Evolutionary conservation across 2,797 vertebrate genomes (phyloP).

Genomic region (Taeniopygia guttata): DNA sequence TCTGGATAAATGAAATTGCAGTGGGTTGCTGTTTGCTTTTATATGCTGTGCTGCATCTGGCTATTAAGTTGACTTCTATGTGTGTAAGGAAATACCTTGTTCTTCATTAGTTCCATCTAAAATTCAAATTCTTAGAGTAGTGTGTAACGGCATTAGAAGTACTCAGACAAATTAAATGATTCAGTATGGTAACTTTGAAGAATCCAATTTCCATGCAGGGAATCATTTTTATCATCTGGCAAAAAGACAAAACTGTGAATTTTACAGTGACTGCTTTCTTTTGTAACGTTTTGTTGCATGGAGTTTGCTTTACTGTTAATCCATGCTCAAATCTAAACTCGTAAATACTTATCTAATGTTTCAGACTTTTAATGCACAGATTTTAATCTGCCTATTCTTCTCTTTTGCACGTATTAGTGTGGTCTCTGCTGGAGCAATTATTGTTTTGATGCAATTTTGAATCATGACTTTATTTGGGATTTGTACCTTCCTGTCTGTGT

Average conservation of each 20-base stretch:
- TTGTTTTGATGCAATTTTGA: background rate
- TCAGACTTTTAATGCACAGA: background rate
- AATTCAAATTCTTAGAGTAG: slow-evolving; percentile 45
- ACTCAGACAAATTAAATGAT: slow-evolving; percentile 68
- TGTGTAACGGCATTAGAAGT: slow-evolving; percentile 22
- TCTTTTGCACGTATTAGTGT: background rate
- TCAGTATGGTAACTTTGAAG: slow-evolving; percentile 38
- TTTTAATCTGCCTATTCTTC: background rate
- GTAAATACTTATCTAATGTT: slow-evolving; percentile 11
- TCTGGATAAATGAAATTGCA: background rate
- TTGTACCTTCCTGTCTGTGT: background rate
- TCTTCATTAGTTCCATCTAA: slow-evolving; percentile 62
- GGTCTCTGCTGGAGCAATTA: background rate
- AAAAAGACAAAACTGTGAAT: background rate
- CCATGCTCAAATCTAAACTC: background rate
- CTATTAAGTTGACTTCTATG: background rate
- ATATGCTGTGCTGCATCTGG: background rate
- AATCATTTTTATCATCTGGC: slow-evolving; percentile 53
- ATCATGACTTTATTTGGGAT: background rate
- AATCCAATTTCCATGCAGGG: slow-evolving; percentile 45
- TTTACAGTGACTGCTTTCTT: slow-evolving; percentile 22
- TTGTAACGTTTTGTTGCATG: slow-evolving; percentile 1
- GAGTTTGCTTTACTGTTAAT: slow-evolving; percentile 38
- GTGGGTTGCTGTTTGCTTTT: background rate
- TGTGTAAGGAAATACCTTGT: background rate